These are phyloP conservation scores for Sprattus sprattus DNA, from an alignment of 2,113 vertebrate species.

Conservation along the genomic window DNA sequence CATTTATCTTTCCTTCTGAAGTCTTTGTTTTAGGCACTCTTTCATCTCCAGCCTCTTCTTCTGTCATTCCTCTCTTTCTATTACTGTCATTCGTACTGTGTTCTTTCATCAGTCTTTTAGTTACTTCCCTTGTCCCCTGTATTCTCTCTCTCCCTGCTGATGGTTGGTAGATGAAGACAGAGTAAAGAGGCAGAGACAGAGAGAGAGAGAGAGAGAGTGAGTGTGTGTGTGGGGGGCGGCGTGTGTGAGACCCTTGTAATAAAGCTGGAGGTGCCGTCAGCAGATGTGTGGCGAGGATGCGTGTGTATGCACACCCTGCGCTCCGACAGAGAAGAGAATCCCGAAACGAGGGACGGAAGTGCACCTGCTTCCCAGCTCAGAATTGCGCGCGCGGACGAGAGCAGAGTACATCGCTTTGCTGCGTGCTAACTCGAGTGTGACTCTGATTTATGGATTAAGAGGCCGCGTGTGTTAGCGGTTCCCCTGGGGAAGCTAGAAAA, in stretches of 20 bases:
- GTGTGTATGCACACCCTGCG: neutral
- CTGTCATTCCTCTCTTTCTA: neutral
- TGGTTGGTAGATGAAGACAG: neutral
- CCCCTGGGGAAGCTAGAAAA: neutral
- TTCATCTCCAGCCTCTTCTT: neutral
- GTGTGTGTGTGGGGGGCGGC: neutral
- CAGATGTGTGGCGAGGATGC: neutral
- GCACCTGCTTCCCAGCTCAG: neutral
- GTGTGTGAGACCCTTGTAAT: neutral
- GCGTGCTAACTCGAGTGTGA: neutral
- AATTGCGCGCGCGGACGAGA: neutral
- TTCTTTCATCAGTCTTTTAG: neutral
- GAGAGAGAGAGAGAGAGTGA: neutral
- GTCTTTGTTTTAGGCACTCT: neutral
- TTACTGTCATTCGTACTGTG: neutral
- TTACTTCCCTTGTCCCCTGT: neutral
- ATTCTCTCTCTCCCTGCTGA: neutral
- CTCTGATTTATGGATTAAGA: neutral
- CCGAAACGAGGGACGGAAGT: neutral
- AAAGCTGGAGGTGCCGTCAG: slow-evolving; percentile 8
- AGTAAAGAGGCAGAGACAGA: neutral
- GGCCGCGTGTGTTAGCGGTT: neutral
- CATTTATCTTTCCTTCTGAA: neutral
- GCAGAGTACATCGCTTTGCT: neutral
- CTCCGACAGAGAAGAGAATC: neutral